These are phyloP conservation scores for Aythya fuligula DNA, from an alignment of 2,797 vertebrate genomes.

Conservation along the genomic window DNA sequence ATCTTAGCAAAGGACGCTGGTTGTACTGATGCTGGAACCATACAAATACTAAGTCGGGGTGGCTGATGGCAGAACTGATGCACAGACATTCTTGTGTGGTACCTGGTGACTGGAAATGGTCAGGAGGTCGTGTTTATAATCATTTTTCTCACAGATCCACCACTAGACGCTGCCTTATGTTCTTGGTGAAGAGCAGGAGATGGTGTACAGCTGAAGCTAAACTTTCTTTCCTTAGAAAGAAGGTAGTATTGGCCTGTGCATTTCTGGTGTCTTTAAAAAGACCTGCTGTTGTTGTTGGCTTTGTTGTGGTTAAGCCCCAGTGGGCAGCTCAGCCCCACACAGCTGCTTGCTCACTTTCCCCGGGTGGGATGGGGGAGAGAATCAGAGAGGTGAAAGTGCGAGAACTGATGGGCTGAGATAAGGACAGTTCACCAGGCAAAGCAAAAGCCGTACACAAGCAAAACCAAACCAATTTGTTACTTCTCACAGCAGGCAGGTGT, in stretches of 20 bases:
- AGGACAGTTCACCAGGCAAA: neutral
- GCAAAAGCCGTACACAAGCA: neutral
- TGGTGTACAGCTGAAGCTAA: fast-evolving
- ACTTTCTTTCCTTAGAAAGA: neutral
- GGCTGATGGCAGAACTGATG: neutral
- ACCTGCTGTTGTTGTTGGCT: neutral
- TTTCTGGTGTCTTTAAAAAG: neutral
- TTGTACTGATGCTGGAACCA: neutral
- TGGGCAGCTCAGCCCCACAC: neutral
- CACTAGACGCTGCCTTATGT: neutral
- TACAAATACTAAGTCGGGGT: neutral
- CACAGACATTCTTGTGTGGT: neutral
- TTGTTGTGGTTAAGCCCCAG: neutral
- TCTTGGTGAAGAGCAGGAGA: neutral
- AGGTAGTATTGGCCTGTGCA: neutral
- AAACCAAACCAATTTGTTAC: neutral
- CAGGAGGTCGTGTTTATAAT: neutral
- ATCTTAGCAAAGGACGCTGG: neutral
- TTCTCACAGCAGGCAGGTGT: neutral
- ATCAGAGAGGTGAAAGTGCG: neutral
- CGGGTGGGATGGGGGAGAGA: neutral
- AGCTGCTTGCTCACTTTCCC: neutral
- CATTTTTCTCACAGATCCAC: neutral
- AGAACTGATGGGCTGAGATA: neutral
- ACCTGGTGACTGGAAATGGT: neutral